Evolutionary conservation across 2,113 vertebrate genomes (phyloP).

Genomic region (Antidorcas marsupialis): DNA sequence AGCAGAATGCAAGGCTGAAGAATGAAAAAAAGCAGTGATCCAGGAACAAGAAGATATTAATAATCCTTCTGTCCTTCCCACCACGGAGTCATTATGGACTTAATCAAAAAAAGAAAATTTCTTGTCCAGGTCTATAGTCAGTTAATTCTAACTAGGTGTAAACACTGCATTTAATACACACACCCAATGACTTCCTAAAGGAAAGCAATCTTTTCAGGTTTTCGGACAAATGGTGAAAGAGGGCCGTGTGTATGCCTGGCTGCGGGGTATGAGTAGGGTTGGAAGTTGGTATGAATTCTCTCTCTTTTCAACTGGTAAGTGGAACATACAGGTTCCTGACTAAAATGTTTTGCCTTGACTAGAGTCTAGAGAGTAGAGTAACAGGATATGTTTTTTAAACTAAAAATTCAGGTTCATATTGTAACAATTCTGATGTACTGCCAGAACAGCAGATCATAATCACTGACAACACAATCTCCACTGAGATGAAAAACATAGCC

Average conservation of each 20-base stretch:
- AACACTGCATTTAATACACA: neutral
- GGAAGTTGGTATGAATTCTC: no score
- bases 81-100: neutral
- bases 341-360: neutral
- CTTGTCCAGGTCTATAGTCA: neutral
- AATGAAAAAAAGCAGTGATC: neutral
- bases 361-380: no score
- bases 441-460: neutral
- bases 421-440: neutral
- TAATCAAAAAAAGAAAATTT: neutral
- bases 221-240: rapidly evolving
- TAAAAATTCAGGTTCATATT: neutral
- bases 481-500: rapidly evolving
- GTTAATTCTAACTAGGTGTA: no score
- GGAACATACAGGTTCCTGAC: neutral
- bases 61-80: neutral
- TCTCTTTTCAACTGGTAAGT: neutral
- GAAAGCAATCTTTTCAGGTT: neutral
- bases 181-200: neutral
- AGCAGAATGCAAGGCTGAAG: rapidly evolving
- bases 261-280: rapidly evolving
- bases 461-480: neutral
- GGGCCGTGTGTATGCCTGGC: rapidly evolving
- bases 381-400: neutral
- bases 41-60: neutral